Evolutionary conservation across 2,888 invertebrate genomes (phyloP).

Genomic region (Synergus laeviventris): DNA sequence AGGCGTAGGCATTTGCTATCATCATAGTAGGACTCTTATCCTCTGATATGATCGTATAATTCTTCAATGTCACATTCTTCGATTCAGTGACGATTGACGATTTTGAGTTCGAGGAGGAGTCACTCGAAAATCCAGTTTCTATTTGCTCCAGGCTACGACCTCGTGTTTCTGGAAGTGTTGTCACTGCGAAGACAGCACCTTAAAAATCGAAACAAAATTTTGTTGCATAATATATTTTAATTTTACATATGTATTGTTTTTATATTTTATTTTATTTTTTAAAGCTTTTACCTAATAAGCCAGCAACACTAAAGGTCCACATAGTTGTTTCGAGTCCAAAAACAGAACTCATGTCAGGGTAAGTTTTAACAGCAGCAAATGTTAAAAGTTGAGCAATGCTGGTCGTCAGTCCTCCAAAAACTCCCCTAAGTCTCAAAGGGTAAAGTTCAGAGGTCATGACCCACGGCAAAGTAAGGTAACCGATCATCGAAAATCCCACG

Average conservation of each 20-base stretch:
- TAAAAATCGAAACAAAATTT: neutral
- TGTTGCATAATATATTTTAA: too few relatives aligned
- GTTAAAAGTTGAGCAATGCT: conserved; percentile 84
- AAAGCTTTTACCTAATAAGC: conserved; percentile 76
- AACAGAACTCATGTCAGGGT: conserved; percentile 80
- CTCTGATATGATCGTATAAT: conserved; percentile 62
- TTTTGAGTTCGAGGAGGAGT: conserved; percentile 52
- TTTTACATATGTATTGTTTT: too few relatives aligned
- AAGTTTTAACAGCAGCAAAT: conserved; percentile 84
- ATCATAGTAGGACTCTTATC: conserved; percentile 61
- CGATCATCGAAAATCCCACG: conserved; percentile 85
- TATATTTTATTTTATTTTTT: neutral
- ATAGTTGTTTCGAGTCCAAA: conserved; percentile 82
- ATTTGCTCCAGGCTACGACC: conserved; percentile 83
- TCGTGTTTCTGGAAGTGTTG: conserved; percentile 84
- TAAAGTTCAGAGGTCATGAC: conserved; percentile 86
- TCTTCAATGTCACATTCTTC: conserved; percentile 61
- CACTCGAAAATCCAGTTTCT: conserved; percentile 80
- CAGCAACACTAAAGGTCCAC: conserved; percentile 81
- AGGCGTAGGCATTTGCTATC: conserved; percentile 59
- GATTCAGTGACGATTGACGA: conserved; percentile 42
- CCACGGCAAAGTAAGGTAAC: conserved; percentile 86
- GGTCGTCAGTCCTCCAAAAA: conserved; percentile 84
- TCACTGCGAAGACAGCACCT: conserved; percentile 79
- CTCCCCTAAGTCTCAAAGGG: conserved; percentile 82